Base-by-base conservation (phyloP, 2,113 vertebrate species). In the Notiomystis cincta region DNA sequence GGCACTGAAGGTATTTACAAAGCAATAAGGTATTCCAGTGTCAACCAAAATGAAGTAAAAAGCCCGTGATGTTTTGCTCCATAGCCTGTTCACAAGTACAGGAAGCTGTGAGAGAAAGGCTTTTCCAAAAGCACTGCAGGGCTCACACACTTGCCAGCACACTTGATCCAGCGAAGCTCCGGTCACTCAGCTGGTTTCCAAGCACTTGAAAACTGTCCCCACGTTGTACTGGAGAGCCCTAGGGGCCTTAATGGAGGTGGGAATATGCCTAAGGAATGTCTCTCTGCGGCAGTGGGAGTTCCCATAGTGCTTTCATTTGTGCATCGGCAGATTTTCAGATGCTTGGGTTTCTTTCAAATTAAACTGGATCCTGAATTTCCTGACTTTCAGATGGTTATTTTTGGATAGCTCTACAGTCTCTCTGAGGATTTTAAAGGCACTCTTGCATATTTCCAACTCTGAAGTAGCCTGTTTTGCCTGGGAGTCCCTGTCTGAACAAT, bases 301-400 rank as follows among this genome's bases (percentile, higher is more conserved):
- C 80, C 89, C 91, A 57, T 57, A 92, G 85, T 60, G 76, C 93
- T 93, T 96, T 83, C 83, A 90, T 96, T 93, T 78, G 76, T 89
- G 82, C 69, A 90, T 84, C 69, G 30, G 72, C 90, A 86, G 70
- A 91, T 94, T 96, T 93, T 96, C 94, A 96, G 80, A 94, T 96
- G 83, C 90, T 96, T 96, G 96, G 79, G 90, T 95, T 96, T 92
- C 90, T 95, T 96, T 96, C 96, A 95, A 95, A 95, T 95, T 95
- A 96, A 97, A 95, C 90, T 96, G 76, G 89, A 94, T 96, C 89
- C 44, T 90, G 96, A 95, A 95, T 87, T 96, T 96, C 88, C 95
- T 97, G 96, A 96, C 88, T 96, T 93, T 94, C 62, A 58, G 67
- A 96, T 95, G 82, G 90, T 95, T 96, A 93, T 81, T 96, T 94